phyloP scores from a whole-genome alignment of 2,113 vertebrate genomes.

The Colossoma macropomum region DNA sequence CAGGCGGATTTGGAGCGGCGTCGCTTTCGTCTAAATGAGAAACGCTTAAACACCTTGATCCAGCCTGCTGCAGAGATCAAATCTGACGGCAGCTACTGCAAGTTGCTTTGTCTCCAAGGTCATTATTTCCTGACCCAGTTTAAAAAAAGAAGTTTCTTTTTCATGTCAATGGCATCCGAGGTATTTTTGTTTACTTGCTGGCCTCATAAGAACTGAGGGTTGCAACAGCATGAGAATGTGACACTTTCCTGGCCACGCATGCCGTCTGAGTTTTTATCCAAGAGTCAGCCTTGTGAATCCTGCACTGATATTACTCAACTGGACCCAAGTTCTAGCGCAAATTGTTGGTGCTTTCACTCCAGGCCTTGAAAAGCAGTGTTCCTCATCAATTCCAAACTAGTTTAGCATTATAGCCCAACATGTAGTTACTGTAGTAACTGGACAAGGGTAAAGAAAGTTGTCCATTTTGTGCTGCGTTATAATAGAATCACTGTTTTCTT shows the following conservation, averaged over 20 bases:
- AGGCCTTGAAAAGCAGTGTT: background rate
- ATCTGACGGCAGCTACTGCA: background rate
- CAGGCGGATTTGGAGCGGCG: background rate
- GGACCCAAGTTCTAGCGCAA: background rate
- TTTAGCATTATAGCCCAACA: background rate
- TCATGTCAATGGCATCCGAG: background rate
- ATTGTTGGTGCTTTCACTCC: background rate
- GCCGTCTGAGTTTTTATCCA: background rate
- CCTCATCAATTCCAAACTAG: background rate
- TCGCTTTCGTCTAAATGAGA: background rate
- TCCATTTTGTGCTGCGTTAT: too few relatives aligned
- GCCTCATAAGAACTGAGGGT: background rate
- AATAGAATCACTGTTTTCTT: too few relatives aligned
- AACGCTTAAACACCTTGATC: background rate
- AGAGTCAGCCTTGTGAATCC: background rate
- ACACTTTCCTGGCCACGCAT: background rate
- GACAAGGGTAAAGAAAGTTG: too few relatives aligned
- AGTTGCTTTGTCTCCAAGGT: background rate
- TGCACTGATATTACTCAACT: background rate
- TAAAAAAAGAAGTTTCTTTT: background rate
- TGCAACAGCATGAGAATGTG: background rate
- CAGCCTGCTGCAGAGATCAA: background rate
- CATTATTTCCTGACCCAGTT: conserved; percentile 3
- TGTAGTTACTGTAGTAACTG: background rate
- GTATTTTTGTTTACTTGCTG: background rate